Evolutionary conservation across 2,888 invertebrate genomes (phyloP).

Genomic region (Oasisia sp.): DNA sequence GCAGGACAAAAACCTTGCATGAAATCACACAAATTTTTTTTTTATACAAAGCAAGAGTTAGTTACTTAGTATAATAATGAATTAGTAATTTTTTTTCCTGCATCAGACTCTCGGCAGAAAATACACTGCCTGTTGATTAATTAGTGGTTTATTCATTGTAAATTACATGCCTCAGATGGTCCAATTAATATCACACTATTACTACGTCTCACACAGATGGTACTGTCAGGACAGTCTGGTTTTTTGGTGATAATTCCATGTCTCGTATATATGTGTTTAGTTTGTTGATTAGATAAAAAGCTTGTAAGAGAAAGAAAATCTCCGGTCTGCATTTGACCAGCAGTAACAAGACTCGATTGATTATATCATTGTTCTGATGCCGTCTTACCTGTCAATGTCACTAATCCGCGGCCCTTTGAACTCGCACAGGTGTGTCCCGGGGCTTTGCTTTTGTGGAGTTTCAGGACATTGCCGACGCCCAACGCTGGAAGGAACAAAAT

Average conservation of each 20-base stretch:
- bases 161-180: conserved; percentile 3
- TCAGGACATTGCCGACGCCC: conserved; percentile 86
- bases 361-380: not conserved
- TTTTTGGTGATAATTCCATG: not conserved
- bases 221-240: not conserved
- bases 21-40: not conserved
- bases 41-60: not conserved
- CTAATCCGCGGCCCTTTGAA: conserved; percentile 38
- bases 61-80: not conserved
- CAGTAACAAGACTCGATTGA: not conserved
- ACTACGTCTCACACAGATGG: not conserved
- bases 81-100: not conserved
- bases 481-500: conserved; percentile 91
- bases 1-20: not conserved
- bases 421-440: conserved; percentile 80
- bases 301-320: not conserved
- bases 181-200: not conserved
- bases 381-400: conserved; percentile 21
- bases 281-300: not conserved
- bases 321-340: not conserved
- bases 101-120: not conserved
- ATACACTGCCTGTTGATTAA: not conserved
- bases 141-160: not conserved
- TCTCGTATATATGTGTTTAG: not conserved
- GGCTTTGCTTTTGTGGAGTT: conserved; percentile 95